Evolutionary conservation across 2,113 vertebrate species (phyloP), one percentile per base, ranked within the genome.

Genomic region (Pituophis catenifer): DNA sequence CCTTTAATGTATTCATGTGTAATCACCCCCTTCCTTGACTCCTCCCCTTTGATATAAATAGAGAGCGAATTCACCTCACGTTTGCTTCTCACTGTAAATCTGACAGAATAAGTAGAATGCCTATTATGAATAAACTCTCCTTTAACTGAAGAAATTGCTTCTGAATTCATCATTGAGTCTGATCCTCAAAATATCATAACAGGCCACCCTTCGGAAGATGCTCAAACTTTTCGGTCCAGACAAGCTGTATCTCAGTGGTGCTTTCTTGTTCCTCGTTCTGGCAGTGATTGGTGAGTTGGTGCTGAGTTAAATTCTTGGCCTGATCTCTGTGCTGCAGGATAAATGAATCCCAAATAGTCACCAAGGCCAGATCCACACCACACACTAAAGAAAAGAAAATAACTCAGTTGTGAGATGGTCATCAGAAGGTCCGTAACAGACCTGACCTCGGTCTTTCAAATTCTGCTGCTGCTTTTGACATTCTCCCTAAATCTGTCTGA

Each of bases 201-300:
- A 96, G 5, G 96, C 92, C 52, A 94, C 98, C 15, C 59, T 98
- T 6, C 0, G 97, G 93, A 97, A 97, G 54, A 97, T 98, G 33
- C 0, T 98, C 2, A 33, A 4, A 0, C 50, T 98, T 29, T 97
- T 1, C 44, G 92, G 17, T 26, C 96, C 97, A 0, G 96, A 98
- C 24, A 95, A 91, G 38, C 21, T 26, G 0, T 44, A 97, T 6
- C 3, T 98, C 1, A 0, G 94, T 0, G 96, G 94, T 0, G 98
- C 97, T 0, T 95, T 98, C 15, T 0, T 97, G 23, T 98, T 98
- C 95, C 95, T 98, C 62, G 17, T 93, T 0, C 24, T 98, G 90
- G 98, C 98, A 6, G 97, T 97, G 0, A 11, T 97, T 19, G 97
- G 98, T 98, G 90, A 98, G 98, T 97, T 88, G 52, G 50, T 5